A percentile compares a stretch with the other conserved stretches of the same genome.
Conservation (phyloP, 1,140 invertebrate genomes). For the Drosophila sturtevanti region DNA sequence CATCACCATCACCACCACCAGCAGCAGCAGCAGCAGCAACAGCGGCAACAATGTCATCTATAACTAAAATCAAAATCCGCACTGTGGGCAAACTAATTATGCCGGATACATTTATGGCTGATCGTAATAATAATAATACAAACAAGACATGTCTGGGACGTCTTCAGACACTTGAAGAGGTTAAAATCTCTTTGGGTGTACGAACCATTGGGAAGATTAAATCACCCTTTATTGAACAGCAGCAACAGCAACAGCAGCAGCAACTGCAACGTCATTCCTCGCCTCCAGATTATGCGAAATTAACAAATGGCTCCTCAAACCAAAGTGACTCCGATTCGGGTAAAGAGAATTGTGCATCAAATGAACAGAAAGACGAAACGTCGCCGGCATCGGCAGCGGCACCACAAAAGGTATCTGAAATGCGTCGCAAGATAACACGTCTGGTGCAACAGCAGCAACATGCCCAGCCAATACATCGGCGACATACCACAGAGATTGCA, state of each 20-base stretch:
- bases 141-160: slow-evolving; percentile 34
- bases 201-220: slow-evolving; percentile 77
- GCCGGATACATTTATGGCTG: slow-evolving; percentile 64
- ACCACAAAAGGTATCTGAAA: slow-evolving; percentile 47
- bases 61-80: slow-evolving; percentile 48
- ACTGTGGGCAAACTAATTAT: slow-evolving; percentile 70
- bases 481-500: slow-evolving; percentile 51
- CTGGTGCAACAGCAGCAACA: slow-evolving; percentile 44
- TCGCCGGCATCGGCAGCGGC: slow-evolving; percentile 20
- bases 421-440: slow-evolving; percentile 60
- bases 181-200: slow-evolving; percentile 34
- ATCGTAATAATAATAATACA: slow-evolving; percentile 55
- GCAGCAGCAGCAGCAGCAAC: neutral
- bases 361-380: slow-evolving; percentile 37
- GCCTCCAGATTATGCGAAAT: neutral
- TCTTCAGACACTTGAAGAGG: slow-evolving; percentile 51
- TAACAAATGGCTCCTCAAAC: slow-evolving; percentile 17
- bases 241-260: slow-evolving; percentile 44
- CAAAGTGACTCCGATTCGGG: slow-evolving; percentile 71
- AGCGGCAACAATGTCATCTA: slow-evolving; percentile 6
- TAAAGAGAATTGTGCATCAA: slow-evolving; percentile 73
- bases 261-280: slow-evolving; percentile 20
- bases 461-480: slow-evolving; percentile 39
- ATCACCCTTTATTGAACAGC: slow-evolving; percentile 74
- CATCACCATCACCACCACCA: neutral